Percentiles rank a stretch among this genome's conserved stretches.
Conservation (phyloP, 2,797 vertebrate genomes). For the Danio albolineatus region DNA sequence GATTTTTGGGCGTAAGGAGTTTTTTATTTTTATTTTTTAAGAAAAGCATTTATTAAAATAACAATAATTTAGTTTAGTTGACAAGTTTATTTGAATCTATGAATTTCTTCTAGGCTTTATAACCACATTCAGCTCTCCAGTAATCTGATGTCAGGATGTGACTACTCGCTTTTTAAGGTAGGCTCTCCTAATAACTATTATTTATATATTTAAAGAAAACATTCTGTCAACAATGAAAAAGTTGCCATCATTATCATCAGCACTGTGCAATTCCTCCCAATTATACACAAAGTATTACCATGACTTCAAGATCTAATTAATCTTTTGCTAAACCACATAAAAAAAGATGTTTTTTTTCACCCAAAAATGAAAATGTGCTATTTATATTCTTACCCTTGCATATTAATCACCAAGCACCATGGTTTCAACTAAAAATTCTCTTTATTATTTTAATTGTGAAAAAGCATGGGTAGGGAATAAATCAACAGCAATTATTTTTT, state of each 20-base stretch:
- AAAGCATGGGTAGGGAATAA: too few species aligned
- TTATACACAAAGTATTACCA: not conserved
- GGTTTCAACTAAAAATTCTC: too few species aligned
- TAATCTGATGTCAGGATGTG: conserved; percentile 98
- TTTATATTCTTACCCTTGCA: too few species aligned
- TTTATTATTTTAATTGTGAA: too few species aligned
- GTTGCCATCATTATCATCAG: not conserved
- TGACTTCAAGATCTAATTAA: not conserved
- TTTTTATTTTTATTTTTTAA: not conserved
- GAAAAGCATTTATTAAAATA: not conserved
- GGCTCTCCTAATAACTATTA: conserved; percentile 41
- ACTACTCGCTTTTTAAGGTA: conserved; percentile 99
- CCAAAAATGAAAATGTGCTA: too few species aligned
- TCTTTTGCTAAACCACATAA: not conserved
- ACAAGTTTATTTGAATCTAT: conserved; percentile 12
- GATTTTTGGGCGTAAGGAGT: conserved; percentile 98
- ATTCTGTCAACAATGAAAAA: not conserved
- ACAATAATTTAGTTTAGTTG: not conserved
- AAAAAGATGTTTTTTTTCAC: too few species aligned
- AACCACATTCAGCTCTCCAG: conserved; percentile 99
- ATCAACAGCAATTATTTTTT: too few species aligned
- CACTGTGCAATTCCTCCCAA: not conserved
- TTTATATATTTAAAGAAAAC: not conserved
- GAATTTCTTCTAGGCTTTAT: conserved; percentile 85
- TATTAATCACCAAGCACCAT: too few species aligned